These are phyloP conservation scores for Episyrphus balteatus DNA, from an alignment of 1,140 invertebrate species.

Conservation along the genomic window DNA sequence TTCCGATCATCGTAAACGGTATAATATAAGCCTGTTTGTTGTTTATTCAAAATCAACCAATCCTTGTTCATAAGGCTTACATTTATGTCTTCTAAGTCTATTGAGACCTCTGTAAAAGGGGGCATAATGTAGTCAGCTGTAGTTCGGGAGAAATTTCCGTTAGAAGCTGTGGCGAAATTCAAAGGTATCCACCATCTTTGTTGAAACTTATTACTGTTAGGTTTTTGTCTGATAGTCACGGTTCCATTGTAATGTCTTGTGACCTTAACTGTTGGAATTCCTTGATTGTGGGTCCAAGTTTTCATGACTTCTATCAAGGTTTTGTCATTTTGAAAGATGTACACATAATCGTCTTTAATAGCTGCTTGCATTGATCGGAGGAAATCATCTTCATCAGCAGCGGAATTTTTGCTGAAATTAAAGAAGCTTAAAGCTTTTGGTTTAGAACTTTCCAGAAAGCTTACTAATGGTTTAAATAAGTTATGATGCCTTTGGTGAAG, in stretches of 20 bases:
- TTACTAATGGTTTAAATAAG: constrained; percentile 34
- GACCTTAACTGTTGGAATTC: constrained; percentile 42
- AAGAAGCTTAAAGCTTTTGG: neutral
- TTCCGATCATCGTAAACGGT: constrained; percentile 48
- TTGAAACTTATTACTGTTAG: constrained; percentile 21
- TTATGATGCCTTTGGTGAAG: constrained; percentile 29
- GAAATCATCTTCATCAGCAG: constrained; percentile 23
- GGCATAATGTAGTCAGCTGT: constrained; percentile 28
- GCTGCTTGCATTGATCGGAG: constrained; percentile 39
- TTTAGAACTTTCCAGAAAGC: constrained; percentile 7
- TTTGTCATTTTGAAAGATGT: constrained; percentile 14
- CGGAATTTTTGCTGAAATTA: constrained; percentile 23
- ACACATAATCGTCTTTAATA: constrained; percentile 19
- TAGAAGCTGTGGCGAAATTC: constrained; percentile 39
- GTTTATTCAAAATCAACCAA: constrained; percentile 50
- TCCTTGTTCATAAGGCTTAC: constrained; percentile 25
- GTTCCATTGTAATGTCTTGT: constrained; percentile 29
- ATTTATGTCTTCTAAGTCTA: constrained; percentile 15
- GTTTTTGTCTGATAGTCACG: constrained; percentile 35
- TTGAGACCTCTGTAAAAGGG: constrained; percentile 13
- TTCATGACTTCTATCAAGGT: constrained; percentile 31
- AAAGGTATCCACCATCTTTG: constrained; percentile 46
- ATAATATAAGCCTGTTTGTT: constrained; percentile 52
- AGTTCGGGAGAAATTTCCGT: constrained; percentile 39
- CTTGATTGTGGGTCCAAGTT: constrained; percentile 43